Evolutionary conservation across 2,797 vertebrate species (phyloP), one percentile per base, ranked within the genome.

Genomic region (Hephaestus fuliginosus): DNA sequence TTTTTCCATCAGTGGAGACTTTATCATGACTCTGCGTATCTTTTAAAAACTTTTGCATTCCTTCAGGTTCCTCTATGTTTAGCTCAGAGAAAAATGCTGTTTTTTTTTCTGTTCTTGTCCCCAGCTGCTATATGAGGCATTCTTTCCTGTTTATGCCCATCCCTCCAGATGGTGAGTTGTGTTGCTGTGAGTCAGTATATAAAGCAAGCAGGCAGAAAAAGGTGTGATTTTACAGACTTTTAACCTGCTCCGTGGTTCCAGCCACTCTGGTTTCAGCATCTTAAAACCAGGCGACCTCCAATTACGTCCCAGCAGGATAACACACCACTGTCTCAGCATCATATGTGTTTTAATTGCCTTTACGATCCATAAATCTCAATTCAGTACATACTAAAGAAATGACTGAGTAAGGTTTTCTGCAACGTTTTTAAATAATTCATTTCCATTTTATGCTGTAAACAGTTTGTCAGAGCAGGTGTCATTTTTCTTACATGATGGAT

Each of bases 161-260:
- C 70, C 28, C 70, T 74, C 67, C 82, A 89, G 80, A 80, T 80
- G 82, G 81, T 61, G 74, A 56, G 66, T 52, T 68, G 56, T 62
- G 48, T 56, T 61, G 44, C 69, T 65, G 63, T 79, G 73, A 83
- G 70, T 79, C 67, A 65, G 66, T 82, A 57, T 60, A 73, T 83
- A 73, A 85, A 83, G 66, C 49, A 51, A 33, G 76, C 67, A 75
- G 56, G 41, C 61, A 61, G 36, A 73, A 22, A 71, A 76, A 85
- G 60, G 67, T 84, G 75, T 84, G 67, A 80, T 79, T 89, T 84
- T 76, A 88, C 57, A 76, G 70, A 80, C 46, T 62, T 83, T 74
- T 64, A 70, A 83, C 72, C 11, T 46, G 63, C 65, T 78, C 53
- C 46, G 3, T n/a, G 36, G 53, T 81, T 69, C 75, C 72, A 83